These are phyloP conservation scores for Notothenia coriiceps DNA, from an alignment of 2,113 vertebrate species.

Conservation along the genomic window DNA sequence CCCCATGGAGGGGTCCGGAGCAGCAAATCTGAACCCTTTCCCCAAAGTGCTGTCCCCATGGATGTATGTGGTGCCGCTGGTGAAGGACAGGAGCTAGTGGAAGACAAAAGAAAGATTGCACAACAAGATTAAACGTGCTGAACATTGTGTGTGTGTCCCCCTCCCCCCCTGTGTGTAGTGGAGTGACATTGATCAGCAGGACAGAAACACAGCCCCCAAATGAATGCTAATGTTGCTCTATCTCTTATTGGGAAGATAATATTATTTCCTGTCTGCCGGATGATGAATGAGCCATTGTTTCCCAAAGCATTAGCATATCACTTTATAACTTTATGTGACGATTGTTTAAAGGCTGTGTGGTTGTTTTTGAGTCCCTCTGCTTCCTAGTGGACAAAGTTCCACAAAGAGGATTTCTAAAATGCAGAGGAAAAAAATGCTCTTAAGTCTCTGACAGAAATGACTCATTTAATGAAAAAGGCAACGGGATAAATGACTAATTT, in stretches of 20 bases:
- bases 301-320: background rate
- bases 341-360: background rate
- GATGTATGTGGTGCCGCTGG: conserved; percentile 81
- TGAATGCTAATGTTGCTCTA: background rate
- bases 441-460: conserved; percentile 24
- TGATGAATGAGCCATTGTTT: background rate
- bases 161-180: background rate
- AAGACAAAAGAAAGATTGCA: conserved; percentile 1
- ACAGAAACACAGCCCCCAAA: background rate
- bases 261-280: conserved; percentile 6
- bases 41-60: conserved; percentile 76
- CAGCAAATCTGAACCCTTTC: conserved; percentile 85
- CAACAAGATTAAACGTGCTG: too few relatives aligned
- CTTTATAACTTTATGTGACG: background rate
- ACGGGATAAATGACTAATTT: conserved; percentile 37
- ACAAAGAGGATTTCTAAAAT: too few relatives aligned
- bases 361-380: background rate
- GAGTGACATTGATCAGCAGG: background rate
- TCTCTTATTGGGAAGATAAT: background rate
- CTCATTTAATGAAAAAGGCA: conserved; percentile 38
- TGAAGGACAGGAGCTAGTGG: conserved; percentile 86
- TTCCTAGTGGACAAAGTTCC: background rate
- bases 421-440: background rate
- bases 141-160: too few relatives aligned
- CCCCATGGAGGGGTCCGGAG: conserved; percentile 85